Evolutionary conservation across 2,113 vertebrate genomes (phyloP).

Genomic region (Sigmodon hispidus): DNA sequence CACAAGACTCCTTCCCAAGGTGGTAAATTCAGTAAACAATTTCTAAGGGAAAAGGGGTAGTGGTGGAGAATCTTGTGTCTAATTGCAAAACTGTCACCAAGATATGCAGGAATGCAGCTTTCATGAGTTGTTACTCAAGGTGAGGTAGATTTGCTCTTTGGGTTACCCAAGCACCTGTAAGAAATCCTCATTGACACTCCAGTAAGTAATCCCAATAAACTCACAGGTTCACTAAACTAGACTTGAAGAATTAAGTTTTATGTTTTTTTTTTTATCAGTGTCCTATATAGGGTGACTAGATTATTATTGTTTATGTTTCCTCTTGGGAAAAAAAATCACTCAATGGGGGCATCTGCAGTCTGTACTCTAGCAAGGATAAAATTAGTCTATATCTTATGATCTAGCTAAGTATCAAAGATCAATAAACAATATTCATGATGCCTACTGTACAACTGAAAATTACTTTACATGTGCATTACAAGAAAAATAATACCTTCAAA

Average conservation of each 20-base stretch:
- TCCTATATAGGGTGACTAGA: not conserved
- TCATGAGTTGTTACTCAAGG: not conserved
- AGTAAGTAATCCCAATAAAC: not conserved
- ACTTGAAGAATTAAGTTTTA: too few species aligned
- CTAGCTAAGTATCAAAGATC: not conserved
- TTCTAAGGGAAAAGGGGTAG: not conserved
- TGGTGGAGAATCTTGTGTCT: not conserved
- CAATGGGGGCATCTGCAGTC: accelerated
- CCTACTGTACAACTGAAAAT: not conserved
- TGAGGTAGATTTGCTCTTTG: too few species aligned
- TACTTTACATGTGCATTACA: not conserved
- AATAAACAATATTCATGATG: not conserved
- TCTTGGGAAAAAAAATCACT: not conserved
- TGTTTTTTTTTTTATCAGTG: not conserved
- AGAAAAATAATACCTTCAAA: not conserved
- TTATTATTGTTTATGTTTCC: not conserved
- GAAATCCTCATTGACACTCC: not conserved
- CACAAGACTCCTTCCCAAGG: not conserved
- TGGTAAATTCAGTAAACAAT: not conserved
- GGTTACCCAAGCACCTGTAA: not conserved
- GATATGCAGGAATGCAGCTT: not conserved
- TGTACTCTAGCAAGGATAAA: not conserved
- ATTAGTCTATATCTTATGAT: not conserved
- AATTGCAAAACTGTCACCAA: too few species aligned
- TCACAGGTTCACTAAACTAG: not conserved